Evolutionary conservation across 2,888 invertebrate genomes (phyloP), one percentile per base, ranked within the genome.

Genomic region (Diadegma fenestrale): DNA sequence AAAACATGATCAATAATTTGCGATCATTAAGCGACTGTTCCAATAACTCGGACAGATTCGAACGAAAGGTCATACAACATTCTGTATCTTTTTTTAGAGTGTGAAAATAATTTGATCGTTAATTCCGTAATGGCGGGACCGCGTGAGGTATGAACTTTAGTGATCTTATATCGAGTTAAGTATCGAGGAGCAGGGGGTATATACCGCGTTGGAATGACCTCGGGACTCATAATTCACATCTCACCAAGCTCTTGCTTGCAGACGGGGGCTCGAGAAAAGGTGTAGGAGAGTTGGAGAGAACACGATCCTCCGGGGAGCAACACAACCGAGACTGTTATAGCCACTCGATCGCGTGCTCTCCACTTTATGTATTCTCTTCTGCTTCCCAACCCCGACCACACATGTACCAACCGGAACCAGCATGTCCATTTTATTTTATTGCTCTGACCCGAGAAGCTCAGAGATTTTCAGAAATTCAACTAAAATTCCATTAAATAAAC

Each of bases 221-320:
- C 66, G 72, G 45, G 73, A 68, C 73, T 72, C 64, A 66, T 80
- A 68, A 80, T 80, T 80, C 66, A 80, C 80, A 58, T 33, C 54
- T 51, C 19, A 30, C 41, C 80, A 48, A 33, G 66, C 51, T 68
- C 80, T 41, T 54, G 51, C 41, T 14, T n/a, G 72, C 66, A 73
- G 61, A 66, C 80, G 22, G 12, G 54, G 26, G 63, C 51, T 51
- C 63, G 72, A 68, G 41, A 10, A 48, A 61, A 73, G 51, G 73
- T 66, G 64, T n/a, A 66, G 54, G 54, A 54, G 54, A 72, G 33
- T 54, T 72, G 37, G 26, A 58, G 54, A 30, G 58, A 64, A 43
- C 43, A 80, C 43, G 73, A 73, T 80, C 19, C 80, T 73, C 73
- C 66, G 33, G 73, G 45, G 80, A 73, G 30, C 64, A 80, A 54